Base-by-base conservation (phyloP, 2,888 invertebrate species). In the Coremacera marginata region DNA sequence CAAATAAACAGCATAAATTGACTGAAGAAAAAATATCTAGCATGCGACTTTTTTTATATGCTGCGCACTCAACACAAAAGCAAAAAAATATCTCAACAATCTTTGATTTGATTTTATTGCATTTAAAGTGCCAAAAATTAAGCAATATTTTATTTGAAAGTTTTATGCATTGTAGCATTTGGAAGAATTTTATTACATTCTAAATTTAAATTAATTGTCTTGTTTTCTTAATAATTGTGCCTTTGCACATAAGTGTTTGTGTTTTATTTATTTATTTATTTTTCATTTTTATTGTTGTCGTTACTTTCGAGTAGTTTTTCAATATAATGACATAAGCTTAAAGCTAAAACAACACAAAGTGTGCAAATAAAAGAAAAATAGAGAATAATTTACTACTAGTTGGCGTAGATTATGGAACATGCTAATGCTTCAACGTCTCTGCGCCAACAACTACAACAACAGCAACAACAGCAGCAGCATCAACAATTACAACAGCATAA, bases 401-500 rank as follows among this genome's bases (percentile, higher is more conserved):
- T 81, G 76, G 77, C 78, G 75, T 79, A 83, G 84, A 88, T 84
- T 83, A 88, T 88, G 88, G 88, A 88, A 84, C 86, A 87, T 86
- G 85, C 85, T 82, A 87, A 85, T 83, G 83, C 81, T 79, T 77
- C 84, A 83, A 82, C 84, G 80, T 84, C 83, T 81, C 75, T 83
- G 44, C 81, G 78, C 14, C 81, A 80, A 77, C 81, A 86, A 49
- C 82, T 82, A 70, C 80, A 84, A 71, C 84, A 83, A 70, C 80
- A 81, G 62, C 75, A 67, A 37, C 68, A 68, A 31, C 77, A 67
- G 19, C 77, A 65, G 14, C 75, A 76, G 57, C 76, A 83, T 67
- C 83, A 82, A 60, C 82, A 83, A 51, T 84, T 84, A 44, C 84
- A 84, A 62, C 84, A 84, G 74, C 82, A 78, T 52, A 83, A 82